Conservation (phyloP, 37 sponge, comb jelly and placozoan genomes). For the Aphrocallistes beatrix region DNA sequence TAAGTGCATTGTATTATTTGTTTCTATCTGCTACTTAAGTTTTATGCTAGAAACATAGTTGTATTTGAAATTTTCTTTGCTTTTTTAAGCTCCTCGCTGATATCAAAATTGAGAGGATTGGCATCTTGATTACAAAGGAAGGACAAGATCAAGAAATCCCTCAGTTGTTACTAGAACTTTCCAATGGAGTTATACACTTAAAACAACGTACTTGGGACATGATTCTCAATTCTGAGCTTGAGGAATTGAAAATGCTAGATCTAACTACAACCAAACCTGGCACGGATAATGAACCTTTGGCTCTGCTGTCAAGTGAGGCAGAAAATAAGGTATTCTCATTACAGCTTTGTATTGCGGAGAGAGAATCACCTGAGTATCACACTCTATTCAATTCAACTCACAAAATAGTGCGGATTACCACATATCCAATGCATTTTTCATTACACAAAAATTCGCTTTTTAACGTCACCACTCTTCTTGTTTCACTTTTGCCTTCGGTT, state of each 20-base stretch:
- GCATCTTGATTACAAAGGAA: not conserved
- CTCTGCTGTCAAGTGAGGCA: not conserved
- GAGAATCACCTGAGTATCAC: slow-evolving; percentile 5
- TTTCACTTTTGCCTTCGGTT: not conserved
- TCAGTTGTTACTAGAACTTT: not conserved
- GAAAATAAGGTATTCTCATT: not conserved
- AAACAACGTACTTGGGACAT: not conserved
- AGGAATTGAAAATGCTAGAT: not conserved
- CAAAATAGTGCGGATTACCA: not conserved
- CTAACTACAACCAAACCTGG: slow-evolving; percentile 1
- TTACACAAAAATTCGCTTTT: slow-evolving; percentile 10
- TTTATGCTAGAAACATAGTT: too few relatives aligned
- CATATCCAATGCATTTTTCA: slow-evolving; percentile 1
- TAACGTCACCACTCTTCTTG: not conserved
- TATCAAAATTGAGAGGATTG: not conserved
- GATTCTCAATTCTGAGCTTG: slow-evolving; percentile 9
- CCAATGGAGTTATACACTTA: not conserved
- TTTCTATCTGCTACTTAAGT: too few relatives aligned
- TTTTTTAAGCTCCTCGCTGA: not conserved
- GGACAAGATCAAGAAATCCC: not conserved
- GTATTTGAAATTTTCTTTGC: not conserved
- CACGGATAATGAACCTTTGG: not conserved
- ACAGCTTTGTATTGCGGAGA: not conserved
- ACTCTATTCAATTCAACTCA: slow-evolving; percentile 10
- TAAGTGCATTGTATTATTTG: too few relatives aligned